Evolutionary conservation across 2,888 invertebrate genomes (phyloP), one percentile per base, ranked within the genome.

Genomic region (Philonicus albiceps): DNA sequence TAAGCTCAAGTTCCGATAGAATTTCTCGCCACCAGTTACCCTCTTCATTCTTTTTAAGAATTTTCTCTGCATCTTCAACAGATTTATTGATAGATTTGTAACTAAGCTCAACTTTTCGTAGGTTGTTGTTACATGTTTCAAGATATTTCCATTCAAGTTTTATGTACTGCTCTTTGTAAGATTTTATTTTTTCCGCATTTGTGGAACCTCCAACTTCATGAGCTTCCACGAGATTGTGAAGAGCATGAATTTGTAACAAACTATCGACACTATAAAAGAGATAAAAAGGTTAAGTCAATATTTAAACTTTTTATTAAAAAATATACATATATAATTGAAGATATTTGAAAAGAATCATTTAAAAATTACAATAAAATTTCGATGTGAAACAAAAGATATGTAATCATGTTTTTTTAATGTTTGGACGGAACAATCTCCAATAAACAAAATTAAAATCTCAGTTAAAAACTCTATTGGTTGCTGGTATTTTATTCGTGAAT

Each of bases 241-340:
- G 91, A 0, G 95, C 93, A 90, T 96, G 96, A 31, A 96, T 94
- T 89, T 94, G 93, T 88, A 94, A 92, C 72, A 96, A 92, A 80
- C 94, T 94, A 90, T 96, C 96, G 22, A 95, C 94, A 76, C 93
- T 92, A 81, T 27, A 55, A 55, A 6, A 27, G 3, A 64, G 19
- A 55, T 22, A 5, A 22, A 5, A 55, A 31, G 31, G 2, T 31
- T 37, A 13, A 40, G 13, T 3, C 40, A 7, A 40, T 43, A 43
- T 43, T 43, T 37, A 11, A 34, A 37, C 11, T 37, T 8, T 37
- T 37, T 37, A 11, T 37, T 37, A 37, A 11, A 0, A 37, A 34
- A 34, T 34, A 34, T n/a, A n/a, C n/a, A n/a, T n/a, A 34, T 34
- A 7, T 34, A 7, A 6, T 6, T 2, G 4, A 31, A 0, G 3